Evolutionary conservation across 2,888 invertebrate genomes (phyloP).

Genomic region (Idaea straminata): DNA sequence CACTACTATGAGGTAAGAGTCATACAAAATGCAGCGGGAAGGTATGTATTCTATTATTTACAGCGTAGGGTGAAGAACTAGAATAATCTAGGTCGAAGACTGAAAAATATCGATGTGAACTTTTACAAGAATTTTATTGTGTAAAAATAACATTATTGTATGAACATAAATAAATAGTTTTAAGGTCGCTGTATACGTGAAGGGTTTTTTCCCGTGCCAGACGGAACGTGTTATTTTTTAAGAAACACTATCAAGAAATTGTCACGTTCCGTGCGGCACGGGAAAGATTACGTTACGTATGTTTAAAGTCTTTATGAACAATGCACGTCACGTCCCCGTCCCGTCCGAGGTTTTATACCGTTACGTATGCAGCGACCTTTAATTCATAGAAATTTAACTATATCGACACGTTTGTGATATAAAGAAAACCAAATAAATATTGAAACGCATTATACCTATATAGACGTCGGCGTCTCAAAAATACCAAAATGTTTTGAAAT

Average conservation of each 20-base stretch:
- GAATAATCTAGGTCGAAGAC: neutral
- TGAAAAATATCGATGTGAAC: neutral
- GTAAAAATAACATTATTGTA: neutral
- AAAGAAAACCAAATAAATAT: neutral
- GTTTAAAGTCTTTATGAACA: no score
- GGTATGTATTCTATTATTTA: neutral
- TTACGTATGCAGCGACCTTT: no score
- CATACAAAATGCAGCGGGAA: neutral
- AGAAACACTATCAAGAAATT: no score
- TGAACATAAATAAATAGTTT: no score
- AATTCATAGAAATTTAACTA: neutral
- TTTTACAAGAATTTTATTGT: neutral
- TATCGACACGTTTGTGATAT: neutral
- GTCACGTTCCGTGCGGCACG: no score
- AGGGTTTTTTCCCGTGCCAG: no score
- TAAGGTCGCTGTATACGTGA: no score
- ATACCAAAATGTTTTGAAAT: neutral
- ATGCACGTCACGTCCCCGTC: no score
- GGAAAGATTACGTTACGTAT: no score
- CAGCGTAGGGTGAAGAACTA: neutral
- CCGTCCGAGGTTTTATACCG: no score
- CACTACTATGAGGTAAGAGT: slow-evolving; percentile 20
- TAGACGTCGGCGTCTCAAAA: neutral
- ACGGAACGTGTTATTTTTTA: no score
- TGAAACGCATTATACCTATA: neutral